phyloP scores from a whole-genome alignment of 1,140 invertebrate species.

The Eriocheir sinensis region DNA sequence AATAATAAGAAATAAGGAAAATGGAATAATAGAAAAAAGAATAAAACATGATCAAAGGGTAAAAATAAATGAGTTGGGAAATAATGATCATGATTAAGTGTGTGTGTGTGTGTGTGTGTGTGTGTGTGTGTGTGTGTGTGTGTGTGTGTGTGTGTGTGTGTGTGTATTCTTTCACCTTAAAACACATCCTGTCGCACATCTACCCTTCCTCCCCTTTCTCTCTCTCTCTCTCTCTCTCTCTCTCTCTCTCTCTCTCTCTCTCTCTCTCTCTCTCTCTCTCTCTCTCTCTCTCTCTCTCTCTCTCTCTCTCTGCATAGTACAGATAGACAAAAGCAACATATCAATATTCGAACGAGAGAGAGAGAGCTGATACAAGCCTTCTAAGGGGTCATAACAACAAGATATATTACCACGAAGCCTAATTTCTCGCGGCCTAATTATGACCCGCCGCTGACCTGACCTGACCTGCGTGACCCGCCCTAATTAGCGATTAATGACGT shows the following conservation, averaged over 20 bases:
- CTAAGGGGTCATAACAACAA: neutral
- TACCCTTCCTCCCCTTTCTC: neutral
- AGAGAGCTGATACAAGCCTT: neutral
- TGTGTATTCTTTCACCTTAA: neutral
- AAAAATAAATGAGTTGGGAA: neutral
- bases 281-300: neutral
- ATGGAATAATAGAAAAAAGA: neutral
- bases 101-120: neutral
- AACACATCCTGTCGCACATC: neutral
- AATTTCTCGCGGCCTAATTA: no score
- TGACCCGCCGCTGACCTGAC: no score
- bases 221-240: slow-evolving; percentile 33
- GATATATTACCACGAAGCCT: neutral
- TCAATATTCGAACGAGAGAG: neutral
- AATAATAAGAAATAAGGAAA: no score
- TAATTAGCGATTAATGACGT: no score
- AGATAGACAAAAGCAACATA: neutral
- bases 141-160: neutral
- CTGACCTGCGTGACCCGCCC: no score
- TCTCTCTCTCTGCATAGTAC: neutral
- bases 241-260: slow-evolving; percentile 47
- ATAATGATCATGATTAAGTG: neutral
- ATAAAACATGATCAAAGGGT: neutral
- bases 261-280: neutral
- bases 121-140: slow-evolving; percentile 11